Evolutionary conservation across 2,888 invertebrate genomes (phyloP), one percentile per base, ranked within the genome.

Genomic region (Drosophila putrida): DNA sequence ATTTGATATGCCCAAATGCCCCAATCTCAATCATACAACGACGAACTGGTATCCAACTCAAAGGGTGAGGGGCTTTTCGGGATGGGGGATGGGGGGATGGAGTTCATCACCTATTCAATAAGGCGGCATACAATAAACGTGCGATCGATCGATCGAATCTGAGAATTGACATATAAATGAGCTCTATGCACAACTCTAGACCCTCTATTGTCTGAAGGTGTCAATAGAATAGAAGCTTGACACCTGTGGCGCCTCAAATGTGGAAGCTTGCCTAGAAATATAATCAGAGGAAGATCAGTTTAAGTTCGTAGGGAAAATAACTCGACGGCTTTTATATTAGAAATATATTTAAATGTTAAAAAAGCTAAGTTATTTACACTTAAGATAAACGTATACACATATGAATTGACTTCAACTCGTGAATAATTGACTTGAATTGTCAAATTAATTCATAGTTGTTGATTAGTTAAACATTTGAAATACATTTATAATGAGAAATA

Each of bases 221-320:
- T 88, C 88, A 84, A 87, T 73, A 58, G 68, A 62, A 78, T 66
- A 57, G 88, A 71, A 67, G 65, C 78, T 82, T 88, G 82, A 88
- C 82, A 82, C 82, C 85, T 82, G 80, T 75, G 80, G 80, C 76
- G 75, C 75, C 75, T 33, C 54, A 60, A 73, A 50, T 74, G 75
- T 75, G 68, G 75, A 73, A 72, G 71, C 73, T 35, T 63, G 39
- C 15, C 4, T 0, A 27, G 51, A 39, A 27, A 51, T 10, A 36
- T 51, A 27, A 51, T 51, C 50, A 9, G n/a, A 20, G n/a, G 5
- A 6, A 20, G 41, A 20, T 54, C 27, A 9, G 39, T 5, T 39
- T 39, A 15, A 39, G 15, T 8, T 15, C 11, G 43, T 25, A 11
- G 25, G 15, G 4, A 31, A 31, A 31, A 41, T 53, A 31, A 41